phyloP scores from a whole-genome alignment of 2,888 invertebrate species.

The Teleogryllus oceanicus region DNA sequence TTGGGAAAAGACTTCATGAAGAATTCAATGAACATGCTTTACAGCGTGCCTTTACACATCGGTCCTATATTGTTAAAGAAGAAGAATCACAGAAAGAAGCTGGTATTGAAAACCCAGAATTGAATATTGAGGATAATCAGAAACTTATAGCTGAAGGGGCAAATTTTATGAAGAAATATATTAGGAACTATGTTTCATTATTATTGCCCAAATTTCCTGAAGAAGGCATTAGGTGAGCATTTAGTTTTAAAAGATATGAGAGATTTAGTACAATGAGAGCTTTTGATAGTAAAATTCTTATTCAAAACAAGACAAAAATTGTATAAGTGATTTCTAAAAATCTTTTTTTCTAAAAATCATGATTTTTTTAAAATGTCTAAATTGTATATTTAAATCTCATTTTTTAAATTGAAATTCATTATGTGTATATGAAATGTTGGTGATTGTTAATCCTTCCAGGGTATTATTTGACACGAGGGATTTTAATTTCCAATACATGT shows the following conservation, averaged over 20 bases:
- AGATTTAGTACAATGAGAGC: too few species aligned
- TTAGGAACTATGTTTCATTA: slow-evolving; percentile 65
- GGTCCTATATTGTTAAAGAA: slow-evolving; percentile 72
- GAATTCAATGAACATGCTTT: slow-evolving; percentile 69
- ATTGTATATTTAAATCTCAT: too few species aligned
- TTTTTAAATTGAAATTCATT: too few species aligned
- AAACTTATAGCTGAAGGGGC: slow-evolving; percentile 67
- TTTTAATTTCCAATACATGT: too few species aligned
- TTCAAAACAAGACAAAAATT: too few species aligned
- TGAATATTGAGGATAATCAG: slow-evolving; percentile 64
- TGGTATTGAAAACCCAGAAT: slow-evolving; percentile 58
- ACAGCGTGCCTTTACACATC: slow-evolving; percentile 73
- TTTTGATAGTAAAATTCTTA: too few species aligned
- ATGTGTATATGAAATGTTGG: too few species aligned
- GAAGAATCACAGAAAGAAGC: slow-evolving; percentile 64
- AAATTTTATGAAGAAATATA: slow-evolving; percentile 60
- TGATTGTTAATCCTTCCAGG: too few species aligned
- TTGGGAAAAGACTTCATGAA: slow-evolving; percentile 80
- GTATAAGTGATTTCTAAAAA: too few species aligned
- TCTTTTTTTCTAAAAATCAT: too few species aligned
- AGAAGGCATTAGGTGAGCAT: slow-evolving; percentile 62
- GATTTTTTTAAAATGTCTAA: too few species aligned
- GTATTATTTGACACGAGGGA: too few species aligned
- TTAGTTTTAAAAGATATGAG: background rate
- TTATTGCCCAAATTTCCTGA: slow-evolving; percentile 70